A percentile compares a stretch with the other conserved stretches of the same genome.
phyloP scores from a whole-genome alignment of 2,888 invertebrate species.

The Gerosis bhagava region DNA sequence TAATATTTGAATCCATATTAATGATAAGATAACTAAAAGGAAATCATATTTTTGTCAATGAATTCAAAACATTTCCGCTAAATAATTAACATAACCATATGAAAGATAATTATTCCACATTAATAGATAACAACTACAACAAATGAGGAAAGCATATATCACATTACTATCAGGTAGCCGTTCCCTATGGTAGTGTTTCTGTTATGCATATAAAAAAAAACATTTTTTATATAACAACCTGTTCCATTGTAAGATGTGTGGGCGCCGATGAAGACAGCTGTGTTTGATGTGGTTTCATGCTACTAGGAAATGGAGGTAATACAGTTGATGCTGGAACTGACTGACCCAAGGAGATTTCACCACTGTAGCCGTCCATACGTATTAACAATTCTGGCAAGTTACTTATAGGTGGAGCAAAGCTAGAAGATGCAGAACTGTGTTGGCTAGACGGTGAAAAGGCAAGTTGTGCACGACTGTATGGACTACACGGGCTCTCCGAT shows the following conservation, averaged over 20 bases:
- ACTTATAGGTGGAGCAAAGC: slow-evolving; percentile 69
- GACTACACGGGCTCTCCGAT: slow-evolving; percentile 76
- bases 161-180: too few relatives aligned
- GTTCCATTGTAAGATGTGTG: slow-evolving; percentile 91
- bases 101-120: too few relatives aligned
- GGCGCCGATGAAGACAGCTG: slow-evolving; percentile 94
- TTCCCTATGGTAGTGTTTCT: too few relatives aligned
- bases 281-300: slow-evolving; percentile 73
- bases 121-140: too few relatives aligned
- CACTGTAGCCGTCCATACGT: slow-evolving; percentile 83
- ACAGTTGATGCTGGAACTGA: slow-evolving; percentile 84
- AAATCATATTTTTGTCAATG: slow-evolving; percentile 2
- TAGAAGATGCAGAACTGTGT: slow-evolving; percentile 80
- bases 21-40: slow-evolving; percentile 4
- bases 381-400: slow-evolving; percentile 85
- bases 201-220: too few relatives aligned
- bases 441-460: slow-evolving; percentile 87
- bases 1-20: slow-evolving; percentile 2
- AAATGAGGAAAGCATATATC: too few relatives aligned
- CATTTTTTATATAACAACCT: slow-evolving; percentile 49
- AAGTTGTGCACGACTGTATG: slow-evolving; percentile 68
- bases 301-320: slow-evolving; percentile 67
- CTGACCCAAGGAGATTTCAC: slow-evolving; percentile 82
- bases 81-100: too few relatives aligned
- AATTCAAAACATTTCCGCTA: slow-evolving; percentile 7